A percentile compares a stretch with the other conserved stretches of the same genome.
Conservation (phyloP, 1,140 invertebrate species). For the Cydia strobilella region DNA sequence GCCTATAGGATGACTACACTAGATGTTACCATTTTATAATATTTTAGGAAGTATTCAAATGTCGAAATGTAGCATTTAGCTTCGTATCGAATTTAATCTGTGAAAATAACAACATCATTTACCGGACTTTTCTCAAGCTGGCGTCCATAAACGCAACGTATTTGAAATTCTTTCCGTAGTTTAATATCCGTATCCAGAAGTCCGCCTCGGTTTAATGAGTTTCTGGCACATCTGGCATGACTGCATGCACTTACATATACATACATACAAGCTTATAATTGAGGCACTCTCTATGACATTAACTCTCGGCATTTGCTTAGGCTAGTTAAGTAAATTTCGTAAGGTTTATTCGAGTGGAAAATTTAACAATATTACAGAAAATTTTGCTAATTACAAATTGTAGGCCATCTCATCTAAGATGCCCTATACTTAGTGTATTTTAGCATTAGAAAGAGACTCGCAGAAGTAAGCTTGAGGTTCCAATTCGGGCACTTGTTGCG, state of each 20-base stretch:
- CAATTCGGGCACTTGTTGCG: too few relatives aligned
- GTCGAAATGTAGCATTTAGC: not conserved
- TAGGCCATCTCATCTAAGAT: too few relatives aligned
- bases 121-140: not conserved
- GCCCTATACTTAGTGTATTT: too few relatives aligned
- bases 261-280: not conserved
- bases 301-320: too few relatives aligned
- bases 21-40: not conserved
- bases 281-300: too few relatives aligned
- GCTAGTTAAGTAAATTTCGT: too few relatives aligned
- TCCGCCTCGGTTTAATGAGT: not conserved
- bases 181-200: conserved; percentile 1
- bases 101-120: not conserved
- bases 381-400: too few relatives aligned
- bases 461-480: too few relatives aligned
- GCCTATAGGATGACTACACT: too few relatives aligned
- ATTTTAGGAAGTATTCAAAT: not conserved
- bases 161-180: not conserved
- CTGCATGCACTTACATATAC: not conserved
- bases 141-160: not conserved
- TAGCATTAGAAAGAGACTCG: too few relatives aligned
- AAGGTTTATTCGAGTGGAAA: too few relatives aligned
- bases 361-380: too few relatives aligned
- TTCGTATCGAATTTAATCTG: not conserved
- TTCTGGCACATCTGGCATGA: conserved; percentile 3